A percentile compares a stretch with the other conserved stretches of the same genome.
These are phyloP conservation scores for Protomyctophum bolini DNA, from an alignment of 2,113 vertebrate genomes.

Conservation along the genomic window DNA sequence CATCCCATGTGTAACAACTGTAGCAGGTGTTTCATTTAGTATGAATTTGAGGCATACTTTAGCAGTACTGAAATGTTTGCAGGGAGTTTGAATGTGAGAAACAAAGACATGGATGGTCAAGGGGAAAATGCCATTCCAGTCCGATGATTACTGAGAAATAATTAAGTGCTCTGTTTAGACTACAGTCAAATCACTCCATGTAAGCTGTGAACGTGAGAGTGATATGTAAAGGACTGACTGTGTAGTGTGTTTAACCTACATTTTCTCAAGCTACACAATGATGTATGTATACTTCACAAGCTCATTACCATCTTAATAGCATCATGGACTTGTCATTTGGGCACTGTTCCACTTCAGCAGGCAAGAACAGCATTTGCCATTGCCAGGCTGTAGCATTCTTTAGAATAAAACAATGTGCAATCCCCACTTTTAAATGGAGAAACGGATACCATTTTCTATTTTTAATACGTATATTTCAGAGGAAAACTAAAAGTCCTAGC, in stretches of 20 bases:
- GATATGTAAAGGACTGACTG: conserved; percentile 24
- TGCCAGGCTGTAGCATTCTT: conserved; percentile 36
- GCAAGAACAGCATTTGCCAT: conserved; percentile 59
- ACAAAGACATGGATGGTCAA: conserved; percentile 12
- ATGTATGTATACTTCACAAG: conserved; percentile 52
- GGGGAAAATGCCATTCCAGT: conserved; percentile 40
- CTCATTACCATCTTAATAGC: conserved; percentile 76
- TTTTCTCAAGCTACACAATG: conserved; percentile 49
- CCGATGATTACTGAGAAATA: conserved; percentile 51
- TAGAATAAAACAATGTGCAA: conserved; percentile 30
- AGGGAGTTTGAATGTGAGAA: conserved; percentile 23
- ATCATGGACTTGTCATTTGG: conserved; percentile 54
- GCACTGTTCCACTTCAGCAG: conserved; percentile 66
- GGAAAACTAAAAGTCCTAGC: not conserved
- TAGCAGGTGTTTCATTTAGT: not conserved
- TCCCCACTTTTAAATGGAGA: conserved; percentile 34
- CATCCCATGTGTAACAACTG: conserved; percentile 40
- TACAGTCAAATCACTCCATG: conserved; percentile 15
- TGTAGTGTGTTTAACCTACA: conserved; percentile 38
- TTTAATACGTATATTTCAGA: not conserved
- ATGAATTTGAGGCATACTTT: not conserved
- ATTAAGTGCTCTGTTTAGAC: conserved; percentile 51
- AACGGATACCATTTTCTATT: conserved; percentile 46
- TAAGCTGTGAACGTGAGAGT: conserved; percentile 11
- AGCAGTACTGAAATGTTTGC: conserved; percentile 23